A percentile compares a stretch with the other conserved stretches of the same genome.
Evolutionary conservation across 1,140 invertebrate genomes (phyloP).

Genomic region (Bombus affinis): DNA sequence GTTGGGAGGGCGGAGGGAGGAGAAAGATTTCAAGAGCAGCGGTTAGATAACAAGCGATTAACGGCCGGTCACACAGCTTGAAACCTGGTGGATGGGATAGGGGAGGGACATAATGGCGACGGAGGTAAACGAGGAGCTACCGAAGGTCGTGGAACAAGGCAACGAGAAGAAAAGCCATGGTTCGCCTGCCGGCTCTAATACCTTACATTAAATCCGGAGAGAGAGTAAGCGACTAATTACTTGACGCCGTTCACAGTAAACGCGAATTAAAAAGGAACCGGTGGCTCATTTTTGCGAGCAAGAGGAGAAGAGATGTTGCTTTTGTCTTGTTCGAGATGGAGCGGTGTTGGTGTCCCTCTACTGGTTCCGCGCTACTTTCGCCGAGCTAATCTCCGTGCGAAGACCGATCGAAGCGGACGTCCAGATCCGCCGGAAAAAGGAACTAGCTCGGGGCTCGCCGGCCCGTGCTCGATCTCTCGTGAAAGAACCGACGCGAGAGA

Average conservation of each 20-base stretch:
- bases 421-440: constrained; percentile 13
- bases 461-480: constrained; percentile 11
- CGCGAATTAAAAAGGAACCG: constrained; percentile 79
- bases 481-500: not conserved
- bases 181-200: constrained; percentile 58
- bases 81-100: constrained; percentile 46
- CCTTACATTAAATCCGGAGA: constrained; percentile 77
- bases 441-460: not conserved
- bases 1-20: not conserved
- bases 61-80: constrained; percentile 73
- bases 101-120: constrained; percentile 69
- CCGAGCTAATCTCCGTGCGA: constrained; percentile 31
- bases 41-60: constrained; percentile 81
- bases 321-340: constrained; percentile 9
- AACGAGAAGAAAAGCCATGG: constrained; percentile 57
- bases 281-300: constrained; percentile 46
- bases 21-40: constrained; percentile 51
- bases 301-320: constrained; percentile 20
- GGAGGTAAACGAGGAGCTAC: constrained; percentile 60
- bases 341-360: not conserved
- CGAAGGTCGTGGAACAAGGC: constrained; percentile 61
- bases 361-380: constrained; percentile 14
- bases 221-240: constrained; percentile 81
- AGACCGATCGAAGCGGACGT: constrained; percentile 42
- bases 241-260: constrained; percentile 80